Percentiles rank a stretch among this genome's conserved stretches.
phyloP scores from a whole-genome alignment of 2,113 vertebrate genomes.

The Ciconia boyciana region DNA sequence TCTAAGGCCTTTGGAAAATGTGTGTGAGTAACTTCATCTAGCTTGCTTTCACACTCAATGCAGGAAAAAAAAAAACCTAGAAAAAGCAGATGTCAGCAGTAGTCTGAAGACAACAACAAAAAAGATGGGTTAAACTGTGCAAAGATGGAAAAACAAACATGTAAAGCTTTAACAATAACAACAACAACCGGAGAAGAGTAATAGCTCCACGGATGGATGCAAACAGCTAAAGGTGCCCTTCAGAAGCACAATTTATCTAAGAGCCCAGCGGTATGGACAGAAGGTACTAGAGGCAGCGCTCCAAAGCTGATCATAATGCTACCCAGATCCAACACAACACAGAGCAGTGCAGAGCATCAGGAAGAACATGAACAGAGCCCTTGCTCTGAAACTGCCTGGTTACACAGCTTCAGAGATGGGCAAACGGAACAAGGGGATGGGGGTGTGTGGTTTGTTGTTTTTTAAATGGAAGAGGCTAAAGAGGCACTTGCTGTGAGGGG shows the following conservation, averaged over 20 bases:
- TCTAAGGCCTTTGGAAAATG: neutral
- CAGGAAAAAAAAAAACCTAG: neutral
- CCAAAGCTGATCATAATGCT: neutral
- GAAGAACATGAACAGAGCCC: neutral
- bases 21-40: neutral
- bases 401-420: neutral
- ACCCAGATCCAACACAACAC: neutral
- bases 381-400: neutral
- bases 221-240: neutral
- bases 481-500: neutral
- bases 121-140: neutral
- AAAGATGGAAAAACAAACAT: neutral
- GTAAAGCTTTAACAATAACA: neutral
- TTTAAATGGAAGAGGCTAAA: neutral
- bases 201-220: neutral
- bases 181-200: neutral
- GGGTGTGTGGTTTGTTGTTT: neutral
- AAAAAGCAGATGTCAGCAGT: neutral
- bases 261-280: neutral
- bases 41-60: neutral
- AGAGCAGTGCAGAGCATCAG: neutral
- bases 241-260: neutral
- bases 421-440: neutral
- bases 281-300: fast-evolving
- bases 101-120: neutral